These are phyloP conservation scores for Drosophila colorata DNA, from an alignment of 2,888 invertebrate species.

Conservation along the genomic window DNA sequence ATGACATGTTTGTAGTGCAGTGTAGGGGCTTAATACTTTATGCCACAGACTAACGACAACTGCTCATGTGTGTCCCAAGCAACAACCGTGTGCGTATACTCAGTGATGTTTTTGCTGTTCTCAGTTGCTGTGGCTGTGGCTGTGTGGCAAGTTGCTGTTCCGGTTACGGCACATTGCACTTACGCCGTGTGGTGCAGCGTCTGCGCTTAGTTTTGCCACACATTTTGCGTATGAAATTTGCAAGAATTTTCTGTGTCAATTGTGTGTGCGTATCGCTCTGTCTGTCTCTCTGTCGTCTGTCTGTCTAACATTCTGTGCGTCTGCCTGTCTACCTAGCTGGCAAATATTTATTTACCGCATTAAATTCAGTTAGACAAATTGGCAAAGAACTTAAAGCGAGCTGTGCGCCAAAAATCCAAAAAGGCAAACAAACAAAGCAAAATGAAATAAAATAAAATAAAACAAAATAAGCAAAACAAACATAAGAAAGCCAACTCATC, in stretches of 20 bases:
- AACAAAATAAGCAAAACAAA: constrained; percentile 35
- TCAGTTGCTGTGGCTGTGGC: constrained; percentile 12
- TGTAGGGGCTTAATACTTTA: constrained; percentile 23
- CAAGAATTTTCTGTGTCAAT: constrained; percentile 69
- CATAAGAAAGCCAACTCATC: constrained; percentile 60
- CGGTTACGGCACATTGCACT: constrained; percentile 50
- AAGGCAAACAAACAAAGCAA: constrained; percentile 8
- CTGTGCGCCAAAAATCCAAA: constrained; percentile 1
- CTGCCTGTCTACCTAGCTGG: constrained; percentile 22
- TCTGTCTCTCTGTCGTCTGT: neutral
- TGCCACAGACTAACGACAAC: constrained; percentile 24
- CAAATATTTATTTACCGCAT: constrained; percentile 59
- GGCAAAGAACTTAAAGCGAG: constrained; percentile 45
- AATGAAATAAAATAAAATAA: constrained; percentile 35
- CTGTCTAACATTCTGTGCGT: constrained; percentile 2
- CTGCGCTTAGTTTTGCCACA: constrained; percentile 18
- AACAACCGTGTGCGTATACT: constrained; percentile 30
- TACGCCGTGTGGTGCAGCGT: constrained; percentile 47
- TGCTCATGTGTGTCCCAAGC: constrained; percentile 56
- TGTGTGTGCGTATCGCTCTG: constrained; percentile 31
- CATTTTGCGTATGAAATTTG: constrained; percentile 56
- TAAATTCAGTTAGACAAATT: constrained; percentile 70
- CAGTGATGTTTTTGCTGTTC: constrained; percentile 22
- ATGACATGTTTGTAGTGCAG: neutral
- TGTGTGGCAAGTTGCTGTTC: constrained; percentile 13